These are phyloP conservation scores for Parapristionchus giblindavisi DNA, from an alignment of 2,888 invertebrate species.

Conservation along the genomic window DNA sequence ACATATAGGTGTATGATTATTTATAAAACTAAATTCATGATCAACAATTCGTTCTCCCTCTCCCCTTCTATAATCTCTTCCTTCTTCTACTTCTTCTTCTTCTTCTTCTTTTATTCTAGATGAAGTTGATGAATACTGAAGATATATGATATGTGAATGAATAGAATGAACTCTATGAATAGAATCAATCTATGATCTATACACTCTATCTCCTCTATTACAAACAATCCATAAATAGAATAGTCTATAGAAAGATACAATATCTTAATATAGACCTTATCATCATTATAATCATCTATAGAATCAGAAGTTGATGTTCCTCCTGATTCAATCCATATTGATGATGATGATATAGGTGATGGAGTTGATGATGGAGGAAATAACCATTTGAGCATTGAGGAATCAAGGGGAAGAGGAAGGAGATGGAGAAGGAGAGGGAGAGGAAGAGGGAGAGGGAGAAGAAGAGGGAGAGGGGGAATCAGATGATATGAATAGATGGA, in stretches of 20 bases:
- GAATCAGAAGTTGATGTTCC: neutral
- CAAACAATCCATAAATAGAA: neutral
- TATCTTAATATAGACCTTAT: neutral
- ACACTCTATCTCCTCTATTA: too few relatives aligned
- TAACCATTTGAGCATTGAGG: too few relatives aligned
- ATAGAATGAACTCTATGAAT: neutral
- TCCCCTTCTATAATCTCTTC: constrained; percentile 25
- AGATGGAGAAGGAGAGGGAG: too few relatives aligned
- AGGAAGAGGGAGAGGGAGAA: constrained; percentile 6
- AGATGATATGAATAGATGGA: too few relatives aligned
- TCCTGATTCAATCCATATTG: neutral
- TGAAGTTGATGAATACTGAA: constrained; percentile 27
- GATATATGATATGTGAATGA: neutral
- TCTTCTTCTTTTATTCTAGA: constrained; percentile 28
- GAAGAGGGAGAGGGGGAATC: neutral
- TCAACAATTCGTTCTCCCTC: constrained; percentile 34
- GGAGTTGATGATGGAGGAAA: too few relatives aligned
- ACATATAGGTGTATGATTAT: too few relatives aligned
- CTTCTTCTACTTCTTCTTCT: constrained; percentile 23
- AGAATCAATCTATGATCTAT: too few relatives aligned
- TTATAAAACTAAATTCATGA: too few relatives aligned
- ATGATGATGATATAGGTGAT: too few relatives aligned
- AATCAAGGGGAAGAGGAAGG: too few relatives aligned
- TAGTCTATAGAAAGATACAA: neutral
- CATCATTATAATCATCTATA: constrained; percentile 20